Conservation (phyloP, 2,113 vertebrate genomes). For the Emydocephalus ijimae region DNA sequence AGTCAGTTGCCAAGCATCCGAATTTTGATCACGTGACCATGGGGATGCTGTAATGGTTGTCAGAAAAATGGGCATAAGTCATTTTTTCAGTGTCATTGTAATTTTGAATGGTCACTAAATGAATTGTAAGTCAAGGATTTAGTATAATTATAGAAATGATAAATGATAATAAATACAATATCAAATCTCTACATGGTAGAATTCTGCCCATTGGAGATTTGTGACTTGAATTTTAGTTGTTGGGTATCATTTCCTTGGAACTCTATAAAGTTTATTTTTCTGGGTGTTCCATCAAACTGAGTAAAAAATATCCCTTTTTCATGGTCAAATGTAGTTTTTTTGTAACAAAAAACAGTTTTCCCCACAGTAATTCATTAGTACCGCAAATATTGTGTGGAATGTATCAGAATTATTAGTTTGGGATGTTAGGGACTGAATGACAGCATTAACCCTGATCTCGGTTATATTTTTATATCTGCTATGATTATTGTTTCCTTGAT, state of each 20-base stretch:
- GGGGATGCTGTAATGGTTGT: not conserved
- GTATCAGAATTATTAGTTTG: not conserved
- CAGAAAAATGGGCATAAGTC: not conserved
- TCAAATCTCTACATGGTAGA: not conserved
- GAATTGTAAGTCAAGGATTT: not conserved
- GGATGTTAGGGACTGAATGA: not conserved
- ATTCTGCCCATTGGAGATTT: not conserved
- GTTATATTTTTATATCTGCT: not conserved
- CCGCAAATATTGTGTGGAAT: not conserved
- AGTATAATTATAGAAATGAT: not conserved
- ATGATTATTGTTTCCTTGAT: not conserved
- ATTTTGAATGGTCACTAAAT: not conserved
- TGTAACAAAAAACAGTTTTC: not conserved
- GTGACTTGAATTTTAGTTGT: not conserved
- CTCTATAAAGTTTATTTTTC: not conserved
- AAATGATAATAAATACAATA: not conserved
- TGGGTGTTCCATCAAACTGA: not conserved
- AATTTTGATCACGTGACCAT: not conserved
- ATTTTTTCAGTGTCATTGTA: not conserved
- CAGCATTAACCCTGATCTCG: not conserved
- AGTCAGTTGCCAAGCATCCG: not conserved
- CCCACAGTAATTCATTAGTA: not conserved
- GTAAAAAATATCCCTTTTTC: not conserved
- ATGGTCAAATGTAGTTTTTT: not conserved
- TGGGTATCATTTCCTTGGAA: not conserved